Evolutionary conservation across 64 coral and sea anemone species (phyloP).

Genomic region (Hydrozoanthus tunicans): DNA sequence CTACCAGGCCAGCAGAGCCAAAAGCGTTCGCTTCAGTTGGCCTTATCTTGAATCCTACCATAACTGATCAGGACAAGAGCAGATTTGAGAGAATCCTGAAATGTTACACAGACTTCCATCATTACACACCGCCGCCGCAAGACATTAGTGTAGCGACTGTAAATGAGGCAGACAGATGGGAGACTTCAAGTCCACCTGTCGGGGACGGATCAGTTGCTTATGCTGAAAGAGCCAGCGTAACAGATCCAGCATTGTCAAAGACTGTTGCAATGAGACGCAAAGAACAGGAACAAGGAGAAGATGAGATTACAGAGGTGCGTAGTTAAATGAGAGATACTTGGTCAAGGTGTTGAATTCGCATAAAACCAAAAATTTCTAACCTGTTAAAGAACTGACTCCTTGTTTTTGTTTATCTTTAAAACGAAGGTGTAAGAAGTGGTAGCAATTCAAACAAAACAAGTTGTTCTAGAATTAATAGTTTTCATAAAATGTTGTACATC

Average conservation of each 20-base stretch:
- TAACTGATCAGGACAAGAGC: conserved; percentile 57
- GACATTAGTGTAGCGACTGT: conserved; percentile 21
- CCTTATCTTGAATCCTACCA: conserved; percentile 74
- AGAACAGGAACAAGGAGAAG: conserved; percentile 13
- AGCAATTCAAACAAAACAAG: too few relatives aligned
- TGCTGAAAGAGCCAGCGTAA: background rate
- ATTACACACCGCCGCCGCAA: conserved; percentile 72
- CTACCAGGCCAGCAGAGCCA: conserved; percentile 34
- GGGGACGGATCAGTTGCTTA: conserved; percentile 8
- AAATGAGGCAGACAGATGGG: conserved; percentile 16
- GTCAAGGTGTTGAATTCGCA: too few relatives aligned
- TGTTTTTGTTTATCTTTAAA: too few relatives aligned
- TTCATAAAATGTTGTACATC: too few relatives aligned
- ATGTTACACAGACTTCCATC: conserved; percentile 92
- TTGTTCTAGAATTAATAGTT: too few relatives aligned
- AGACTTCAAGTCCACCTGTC: conserved; percentile 6
- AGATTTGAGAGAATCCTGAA: conserved; percentile 93
- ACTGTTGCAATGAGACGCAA: conserved; percentile 57
- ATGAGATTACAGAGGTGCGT: background rate
- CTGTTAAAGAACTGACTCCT: too few relatives aligned
- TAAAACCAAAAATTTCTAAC: too few relatives aligned
- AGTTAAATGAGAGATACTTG: too few relatives aligned
- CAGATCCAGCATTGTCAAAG: conserved; percentile 15
- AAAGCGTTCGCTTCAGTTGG: conserved; percentile 90
- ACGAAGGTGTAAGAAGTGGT: too few relatives aligned